Conservation (phyloP, 2,888 invertebrate species). For the Agriopis leucophaearia region DNA sequence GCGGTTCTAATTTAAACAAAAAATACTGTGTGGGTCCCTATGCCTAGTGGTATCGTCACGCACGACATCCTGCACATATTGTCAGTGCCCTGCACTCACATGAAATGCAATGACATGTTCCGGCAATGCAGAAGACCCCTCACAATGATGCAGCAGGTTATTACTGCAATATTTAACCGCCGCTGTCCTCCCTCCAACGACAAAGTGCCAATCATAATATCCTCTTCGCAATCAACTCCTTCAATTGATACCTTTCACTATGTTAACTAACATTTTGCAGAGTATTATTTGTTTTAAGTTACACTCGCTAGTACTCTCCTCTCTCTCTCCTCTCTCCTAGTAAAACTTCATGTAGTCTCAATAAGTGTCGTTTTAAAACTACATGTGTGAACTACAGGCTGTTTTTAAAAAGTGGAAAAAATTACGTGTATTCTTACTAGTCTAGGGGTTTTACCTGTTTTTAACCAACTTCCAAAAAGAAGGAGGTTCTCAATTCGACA, state of each 20-base stretch:
- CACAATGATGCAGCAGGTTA: constrained; percentile 3
- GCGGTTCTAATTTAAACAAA: no score
- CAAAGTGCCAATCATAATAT: constrained; percentile 26
- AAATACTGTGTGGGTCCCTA: no score
- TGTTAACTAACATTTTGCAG: constrained; percentile 9
- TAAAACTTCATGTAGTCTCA: no score
- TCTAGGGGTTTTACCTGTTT: no score
- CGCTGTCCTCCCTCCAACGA: constrained; percentile 4
- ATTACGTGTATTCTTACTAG: no score
- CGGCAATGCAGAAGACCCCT: neutral
- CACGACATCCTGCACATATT: neutral
- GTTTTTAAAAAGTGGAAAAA: no score
- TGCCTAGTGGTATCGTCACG: neutral
- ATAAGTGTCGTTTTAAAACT: no score
- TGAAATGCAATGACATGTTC: constrained; percentile 4
- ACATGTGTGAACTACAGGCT: no score
- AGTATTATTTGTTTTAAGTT: neutral
- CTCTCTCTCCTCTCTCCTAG: neutral
- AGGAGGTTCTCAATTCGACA: no score
- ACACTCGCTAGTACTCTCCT: neutral
- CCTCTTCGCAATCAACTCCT: constrained; percentile 12
- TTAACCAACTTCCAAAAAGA: no score
- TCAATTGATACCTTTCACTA: constrained; percentile 10
- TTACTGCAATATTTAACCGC: constrained; percentile 21
- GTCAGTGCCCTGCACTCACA: no score